These are phyloP conservation scores for Monopterus albus DNA, from an alignment of 2,113 vertebrate species.

Conservation along the genomic window DNA sequence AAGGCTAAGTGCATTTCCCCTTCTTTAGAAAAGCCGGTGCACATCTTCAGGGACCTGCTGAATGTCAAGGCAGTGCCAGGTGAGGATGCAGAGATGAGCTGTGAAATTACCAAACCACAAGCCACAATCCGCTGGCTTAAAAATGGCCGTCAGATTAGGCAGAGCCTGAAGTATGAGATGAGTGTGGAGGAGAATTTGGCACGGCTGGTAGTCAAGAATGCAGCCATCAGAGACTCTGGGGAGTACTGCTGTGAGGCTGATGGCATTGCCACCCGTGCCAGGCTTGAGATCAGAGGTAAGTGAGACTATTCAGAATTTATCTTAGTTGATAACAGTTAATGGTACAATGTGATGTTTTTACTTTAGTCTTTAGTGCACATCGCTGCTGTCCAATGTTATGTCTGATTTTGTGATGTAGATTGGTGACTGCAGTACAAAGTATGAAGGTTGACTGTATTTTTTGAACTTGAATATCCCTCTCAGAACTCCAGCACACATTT, in stretches of 20 bases:
- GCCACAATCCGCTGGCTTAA: conserved; percentile 88
- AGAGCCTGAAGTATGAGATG: conserved; percentile 87
- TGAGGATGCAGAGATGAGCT: conserved; percentile 88
- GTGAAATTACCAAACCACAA: conserved; percentile 88
- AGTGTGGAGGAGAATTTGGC: conserved; percentile 80
- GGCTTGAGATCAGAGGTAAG: conserved; percentile 88
- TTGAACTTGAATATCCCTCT: conserved; percentile 8
- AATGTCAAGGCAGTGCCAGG: conserved; percentile 81
- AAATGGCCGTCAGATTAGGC: conserved; percentile 86
- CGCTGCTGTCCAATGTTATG: too few species aligned
- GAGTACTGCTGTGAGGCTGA: conserved; percentile 91
- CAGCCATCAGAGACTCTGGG: conserved; percentile 86
- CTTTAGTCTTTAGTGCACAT: neutral
- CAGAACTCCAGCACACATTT: conserved; percentile 91
- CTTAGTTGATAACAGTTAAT: neutral
- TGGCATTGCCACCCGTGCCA: conserved; percentile 84
- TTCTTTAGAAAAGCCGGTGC: conserved; percentile 86
- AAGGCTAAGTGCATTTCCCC: neutral
- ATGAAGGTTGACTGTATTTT: neutral
- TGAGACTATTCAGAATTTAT: neutral
- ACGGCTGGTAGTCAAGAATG: conserved; percentile 82
- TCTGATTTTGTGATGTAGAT: too few species aligned
- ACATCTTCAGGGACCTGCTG: conserved; percentile 85
- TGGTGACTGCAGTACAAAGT: neutral
- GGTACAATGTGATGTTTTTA: neutral